A percentile compares a stretch with the other conserved stretches of the same genome.
phyloP scores from a whole-genome alignment of 1,140 invertebrate species.

The Copidosoma floridanum region DNA sequence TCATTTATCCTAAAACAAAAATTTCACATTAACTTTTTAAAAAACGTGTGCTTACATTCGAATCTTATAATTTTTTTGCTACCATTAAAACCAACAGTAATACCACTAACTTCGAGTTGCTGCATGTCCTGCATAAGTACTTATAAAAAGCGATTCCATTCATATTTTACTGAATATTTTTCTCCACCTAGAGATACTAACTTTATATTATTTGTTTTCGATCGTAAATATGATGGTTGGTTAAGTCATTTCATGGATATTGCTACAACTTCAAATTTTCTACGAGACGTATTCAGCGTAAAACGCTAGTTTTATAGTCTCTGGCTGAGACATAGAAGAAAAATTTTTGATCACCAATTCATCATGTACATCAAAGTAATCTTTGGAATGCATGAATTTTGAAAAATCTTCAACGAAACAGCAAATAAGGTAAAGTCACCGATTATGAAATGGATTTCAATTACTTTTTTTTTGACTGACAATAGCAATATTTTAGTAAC shows the following conservation, averaged over 20 bases:
- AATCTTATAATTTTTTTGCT: neutral
- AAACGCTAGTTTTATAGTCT: slow-evolving; percentile 19
- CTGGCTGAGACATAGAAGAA: slow-evolving; percentile 15
- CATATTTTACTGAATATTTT: slow-evolving; percentile 13
- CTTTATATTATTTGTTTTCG: slow-evolving; percentile 7
- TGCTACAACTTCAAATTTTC: slow-evolving; percentile 23
- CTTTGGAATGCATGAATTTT: too few species aligned
- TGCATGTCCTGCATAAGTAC: slow-evolving; percentile 20
- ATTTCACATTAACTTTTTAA: neutral
- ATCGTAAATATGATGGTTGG: slow-evolving; percentile 20
- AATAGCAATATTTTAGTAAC: too few species aligned
- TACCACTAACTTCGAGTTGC: slow-evolving; percentile 22
- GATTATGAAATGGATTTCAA: too few species aligned
- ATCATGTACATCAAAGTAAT: slow-evolving; percentile 15
- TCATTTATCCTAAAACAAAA: too few species aligned
- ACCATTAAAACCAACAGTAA: slow-evolving; percentile 1
- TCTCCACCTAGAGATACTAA: slow-evolving; percentile 1
- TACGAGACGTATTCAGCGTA: slow-evolving; percentile 27
- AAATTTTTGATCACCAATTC: slow-evolving; percentile 17
- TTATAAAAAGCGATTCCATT: slow-evolving; percentile 20
- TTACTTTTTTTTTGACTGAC: too few species aligned
- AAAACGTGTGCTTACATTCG: neutral
- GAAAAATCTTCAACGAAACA: too few species aligned
- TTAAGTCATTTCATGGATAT: slow-evolving; percentile 25
- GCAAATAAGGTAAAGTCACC: too few species aligned